Evolutionary conservation across 2,888 invertebrate genomes (phyloP), one percentile per base, ranked within the genome.

Genomic region (Lutraria lutraria): DNA sequence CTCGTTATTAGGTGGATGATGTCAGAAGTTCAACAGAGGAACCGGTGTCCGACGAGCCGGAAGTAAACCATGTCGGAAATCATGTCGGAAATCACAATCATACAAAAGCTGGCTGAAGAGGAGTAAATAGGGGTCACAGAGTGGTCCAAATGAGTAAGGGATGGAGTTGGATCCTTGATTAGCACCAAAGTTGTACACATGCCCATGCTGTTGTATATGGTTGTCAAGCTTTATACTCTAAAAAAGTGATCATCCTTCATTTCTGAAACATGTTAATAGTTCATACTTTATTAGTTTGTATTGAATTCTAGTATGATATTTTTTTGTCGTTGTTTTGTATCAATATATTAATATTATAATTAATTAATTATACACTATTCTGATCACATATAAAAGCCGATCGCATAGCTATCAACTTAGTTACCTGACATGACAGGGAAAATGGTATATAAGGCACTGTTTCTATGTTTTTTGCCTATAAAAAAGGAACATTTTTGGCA

Each of bases 21-120:
- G 92, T 94, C 13, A 82, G 94, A 81, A 94, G 94, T 79, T 91
- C 92, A 3, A 88, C 90, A 10, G 94, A 94, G 79, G 94, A 94
- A 85, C 91, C 91, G 12, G 92, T 94, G n/a, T 92, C 92, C n/a
- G 92, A 92, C 34, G 90, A 89, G 43, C 84, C 83, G 16, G 83
- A 88, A 60, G 72, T 86, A 29, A 90, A 87, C 84, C 86, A 86
- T 52, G 52, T 79, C 31, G 89, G 79, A 34, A 89, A 88, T 79
- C 68, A 88, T n/a, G 84, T 87, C 19, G 34, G n/a, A 2, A 86
- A 88, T 72, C 88, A 90, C 83, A 90, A 89, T 68, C 90, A 90
- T 56, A 84, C 84, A 31, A 84, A 84, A 76, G 52, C 84, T 52
- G 83, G 83, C 60, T 83, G 83, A 83, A 53, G 21, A 19, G 16